Evolutionary conservation across 2,888 invertebrate genomes (phyloP).

Genomic region (Muschampia plurimacula): DNA sequence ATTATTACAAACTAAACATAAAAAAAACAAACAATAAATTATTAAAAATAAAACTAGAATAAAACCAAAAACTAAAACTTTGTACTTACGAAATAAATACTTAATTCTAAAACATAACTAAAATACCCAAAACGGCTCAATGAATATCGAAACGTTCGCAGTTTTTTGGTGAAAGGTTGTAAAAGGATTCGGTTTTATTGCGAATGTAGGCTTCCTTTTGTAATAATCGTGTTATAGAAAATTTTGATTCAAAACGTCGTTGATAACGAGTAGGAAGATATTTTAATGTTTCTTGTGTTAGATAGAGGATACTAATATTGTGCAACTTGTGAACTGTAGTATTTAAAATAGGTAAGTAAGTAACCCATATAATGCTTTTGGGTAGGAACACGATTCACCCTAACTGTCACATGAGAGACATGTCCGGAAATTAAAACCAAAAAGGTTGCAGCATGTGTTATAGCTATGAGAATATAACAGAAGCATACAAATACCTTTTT

Average conservation of each 20-base stretch:
- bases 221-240: constrained; percentile 2
- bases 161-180: constrained; percentile 27
- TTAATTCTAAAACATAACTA: background rate
- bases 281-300: too few relatives aligned
- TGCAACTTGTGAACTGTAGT: background rate
- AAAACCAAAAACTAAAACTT: too few relatives aligned
- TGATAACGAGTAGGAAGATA: too few relatives aligned
- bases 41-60: too few relatives aligned
- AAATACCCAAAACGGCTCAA: constrained; percentile 7
- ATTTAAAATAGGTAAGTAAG: background rate
- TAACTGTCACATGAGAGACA: background rate
- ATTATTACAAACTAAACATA: too few relatives aligned
- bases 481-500: constrained; percentile 88
- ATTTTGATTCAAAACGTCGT: background rate
- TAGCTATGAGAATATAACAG: background rate
- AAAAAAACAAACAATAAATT: too few relatives aligned
- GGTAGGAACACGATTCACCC: background rate
- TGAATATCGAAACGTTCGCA: constrained; percentile 13
- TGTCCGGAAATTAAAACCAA: background rate
- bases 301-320: too few relatives aligned
- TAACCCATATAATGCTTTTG: background rate
- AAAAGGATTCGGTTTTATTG: constrained; percentile 30
- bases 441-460: background rate
- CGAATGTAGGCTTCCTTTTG: constrained; percentile 14
- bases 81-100: too few relatives aligned